These are phyloP conservation scores for Lontra canadensis DNA, from an alignment of 2,113 vertebrate species.

Conservation along the genomic window DNA sequence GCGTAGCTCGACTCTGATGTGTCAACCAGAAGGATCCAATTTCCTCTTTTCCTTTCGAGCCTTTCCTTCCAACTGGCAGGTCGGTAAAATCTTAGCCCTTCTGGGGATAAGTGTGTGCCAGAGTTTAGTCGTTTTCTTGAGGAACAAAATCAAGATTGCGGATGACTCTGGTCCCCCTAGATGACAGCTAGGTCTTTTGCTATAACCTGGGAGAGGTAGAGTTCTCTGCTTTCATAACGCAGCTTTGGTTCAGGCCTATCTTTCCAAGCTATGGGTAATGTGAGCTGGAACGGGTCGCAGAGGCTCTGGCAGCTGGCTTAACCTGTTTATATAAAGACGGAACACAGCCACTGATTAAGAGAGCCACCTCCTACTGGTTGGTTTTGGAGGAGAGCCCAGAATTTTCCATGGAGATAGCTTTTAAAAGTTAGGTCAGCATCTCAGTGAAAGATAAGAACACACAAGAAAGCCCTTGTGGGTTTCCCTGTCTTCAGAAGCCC, in stretches of 20 bases:
- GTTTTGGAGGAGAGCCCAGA: slow-evolving; percentile 79
- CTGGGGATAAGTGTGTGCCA: not conserved
- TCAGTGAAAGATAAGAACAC: slow-evolving; percentile 74
- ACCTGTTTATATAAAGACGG: slow-evolving; percentile 80
- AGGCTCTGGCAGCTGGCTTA: slow-evolving; percentile 77
- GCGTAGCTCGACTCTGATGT: not conserved
- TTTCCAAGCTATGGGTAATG: slow-evolving; percentile 69
- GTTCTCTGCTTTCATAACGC: slow-evolving; percentile 48
- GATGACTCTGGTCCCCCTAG: not conserved
- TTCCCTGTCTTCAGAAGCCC: slow-evolving; percentile 62
- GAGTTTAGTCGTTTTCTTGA: not conserved
- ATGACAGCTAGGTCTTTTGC: not conserved
- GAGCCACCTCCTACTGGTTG: slow-evolving; percentile 79
- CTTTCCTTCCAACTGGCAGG: not conserved
- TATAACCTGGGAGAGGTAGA: not conserved
- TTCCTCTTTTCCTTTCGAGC: slow-evolving; percentile 11
- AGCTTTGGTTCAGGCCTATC: slow-evolving; percentile 57
- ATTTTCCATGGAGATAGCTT: slow-evolving; percentile 80
- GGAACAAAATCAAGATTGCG: not conserved
- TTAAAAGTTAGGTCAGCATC: slow-evolving; percentile 78
- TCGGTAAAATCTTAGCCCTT: not conserved
- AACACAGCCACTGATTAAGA: slow-evolving; percentile 78
- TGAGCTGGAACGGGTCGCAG: slow-evolving; percentile 67
- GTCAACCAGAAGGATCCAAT: not conserved
- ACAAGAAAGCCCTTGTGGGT: slow-evolving; percentile 76